These are phyloP conservation scores for Drosophila lacicola DNA, from an alignment of 2,888 invertebrate genomes.

Conservation along the genomic window DNA sequence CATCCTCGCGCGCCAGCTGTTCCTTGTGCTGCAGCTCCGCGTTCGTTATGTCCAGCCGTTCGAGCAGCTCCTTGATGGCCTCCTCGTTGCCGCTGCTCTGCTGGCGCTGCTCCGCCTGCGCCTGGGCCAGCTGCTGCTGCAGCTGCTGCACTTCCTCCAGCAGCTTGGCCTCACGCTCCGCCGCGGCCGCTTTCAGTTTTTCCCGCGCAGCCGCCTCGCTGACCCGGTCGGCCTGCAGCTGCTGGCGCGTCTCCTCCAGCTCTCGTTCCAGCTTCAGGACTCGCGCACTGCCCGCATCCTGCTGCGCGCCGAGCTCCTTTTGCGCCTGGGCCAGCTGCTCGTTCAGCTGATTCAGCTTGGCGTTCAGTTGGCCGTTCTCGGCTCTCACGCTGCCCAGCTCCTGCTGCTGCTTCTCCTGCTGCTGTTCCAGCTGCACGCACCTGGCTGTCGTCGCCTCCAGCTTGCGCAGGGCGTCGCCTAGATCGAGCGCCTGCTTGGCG, in stretches of 20 bases:
- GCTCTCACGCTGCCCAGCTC: constrained; percentile 55
- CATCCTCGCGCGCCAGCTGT: constrained; percentile 71
- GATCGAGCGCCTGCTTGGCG: constrained; percentile 67
- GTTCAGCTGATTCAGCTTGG: constrained; percentile 60
- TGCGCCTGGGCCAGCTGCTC: constrained; percentile 66
- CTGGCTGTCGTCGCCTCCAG: constrained; percentile 61
- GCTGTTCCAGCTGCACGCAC: constrained; percentile 55
- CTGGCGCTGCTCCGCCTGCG: constrained; percentile 48
- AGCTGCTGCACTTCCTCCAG: constrained; percentile 50
- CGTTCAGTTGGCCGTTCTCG: constrained; percentile 55
- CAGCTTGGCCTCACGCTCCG: constrained; percentile 28
- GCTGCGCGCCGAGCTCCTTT: constrained; percentile 58
- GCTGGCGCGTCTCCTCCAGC: constrained; percentile 68
- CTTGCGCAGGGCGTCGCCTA: constrained; percentile 67
- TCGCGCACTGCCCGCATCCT: constrained; percentile 64
- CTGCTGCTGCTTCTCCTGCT: constrained; percentile 63
- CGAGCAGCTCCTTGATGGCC: constrained; percentile 65
- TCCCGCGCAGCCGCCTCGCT: constrained; percentile 48
- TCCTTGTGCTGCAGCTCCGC: constrained; percentile 68
- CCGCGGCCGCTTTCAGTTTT: constrained; percentile 41
- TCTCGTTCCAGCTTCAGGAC: constrained; percentile 67
- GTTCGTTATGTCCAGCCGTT: constrained; percentile 66
- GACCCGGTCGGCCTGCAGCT: constrained; percentile 52
- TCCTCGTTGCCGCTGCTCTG: constrained; percentile 58
- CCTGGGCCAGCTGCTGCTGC: constrained; percentile 45